Base-by-base conservation (phyloP, 1,140 invertebrate genomes). In the Littorina saxatilis region DNA sequence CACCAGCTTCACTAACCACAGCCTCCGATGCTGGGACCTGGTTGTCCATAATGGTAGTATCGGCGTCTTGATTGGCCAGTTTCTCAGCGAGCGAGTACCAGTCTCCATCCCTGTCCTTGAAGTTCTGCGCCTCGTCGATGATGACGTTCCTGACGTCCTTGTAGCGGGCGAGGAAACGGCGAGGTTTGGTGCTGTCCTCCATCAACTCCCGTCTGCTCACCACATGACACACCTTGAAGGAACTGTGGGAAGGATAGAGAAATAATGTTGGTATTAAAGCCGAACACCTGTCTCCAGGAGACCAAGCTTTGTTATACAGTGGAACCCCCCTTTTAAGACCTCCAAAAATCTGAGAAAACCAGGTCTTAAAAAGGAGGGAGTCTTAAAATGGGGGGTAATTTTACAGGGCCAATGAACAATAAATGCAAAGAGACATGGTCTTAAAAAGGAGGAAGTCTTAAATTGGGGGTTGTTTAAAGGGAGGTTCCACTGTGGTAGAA, bases 51-150 rank as follows among this genome's bases (percentile, higher is more conserved):
- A 20, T 39, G 4, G 40, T n/a, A 3, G n/a, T 32, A 17, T 75
- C 66, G 5, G 61, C 55, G 11, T 76, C 82, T 37, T 76, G 78
- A 20, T 74, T 81, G 32, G 83, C 75, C 20, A 90, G 66, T 73
- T 85, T 80, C 27, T 84, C 75, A 32, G 86, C 84, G 66, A 88
- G 66, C 50, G 78, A 81, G 79, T 89, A 90, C 89, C 88, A 90
- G 77, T 90, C 86, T 66, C 89, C 89, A 83, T 90, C 89, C 78
- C 89, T 79, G 74, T 88, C 88, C 76, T 90, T 90, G 80, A 90
- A 90, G 78, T 90, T 90, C 79, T 90, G 89, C 20, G 83, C 88
- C 73, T 90, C 88, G 61, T 90, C 89, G 7, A 90, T 81, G 17
- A 90, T 78, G 7, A 90, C 87, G 80, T 88, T 89, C 32, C 58